Conservation (phyloP, 2,113 vertebrate genomes). For the Alexandromys fortis region DNA sequence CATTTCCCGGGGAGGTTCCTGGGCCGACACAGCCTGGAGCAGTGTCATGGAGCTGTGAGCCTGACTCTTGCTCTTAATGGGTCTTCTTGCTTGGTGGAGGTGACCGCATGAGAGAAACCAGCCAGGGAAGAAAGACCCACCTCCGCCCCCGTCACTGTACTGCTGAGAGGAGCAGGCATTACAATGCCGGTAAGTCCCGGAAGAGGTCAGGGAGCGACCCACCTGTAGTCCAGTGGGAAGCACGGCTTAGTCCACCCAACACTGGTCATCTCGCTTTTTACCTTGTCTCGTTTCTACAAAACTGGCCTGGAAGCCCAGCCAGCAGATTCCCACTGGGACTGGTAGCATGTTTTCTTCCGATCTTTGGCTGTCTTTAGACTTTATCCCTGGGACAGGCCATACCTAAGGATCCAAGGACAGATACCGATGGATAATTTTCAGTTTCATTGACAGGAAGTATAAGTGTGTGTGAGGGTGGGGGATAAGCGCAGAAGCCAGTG, state of each 20-base stretch:
- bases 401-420: background rate
- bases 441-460: background rate
- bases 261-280: background rate
- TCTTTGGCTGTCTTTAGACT: background rate
- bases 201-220: background rate
- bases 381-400: background rate
- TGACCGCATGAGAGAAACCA: background rate
- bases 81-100: background rate
- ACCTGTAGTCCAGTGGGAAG: background rate
- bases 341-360: background rate
- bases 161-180: background rate
- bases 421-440: background rate
- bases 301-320: background rate
- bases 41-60: rapidly evolving
- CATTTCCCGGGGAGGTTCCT: background rate
- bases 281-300: constrained; percentile 52
- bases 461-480: background rate
- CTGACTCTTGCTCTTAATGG: background rate
- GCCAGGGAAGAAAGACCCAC: background rate
- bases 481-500: background rate
- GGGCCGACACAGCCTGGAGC: background rate
- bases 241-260: background rate
- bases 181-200: background rate
- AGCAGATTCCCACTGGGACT: background rate
- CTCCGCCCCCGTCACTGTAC: background rate